Conservation (phyloP, 2,113 vertebrate species). For the Dinomys branickii region DNA sequence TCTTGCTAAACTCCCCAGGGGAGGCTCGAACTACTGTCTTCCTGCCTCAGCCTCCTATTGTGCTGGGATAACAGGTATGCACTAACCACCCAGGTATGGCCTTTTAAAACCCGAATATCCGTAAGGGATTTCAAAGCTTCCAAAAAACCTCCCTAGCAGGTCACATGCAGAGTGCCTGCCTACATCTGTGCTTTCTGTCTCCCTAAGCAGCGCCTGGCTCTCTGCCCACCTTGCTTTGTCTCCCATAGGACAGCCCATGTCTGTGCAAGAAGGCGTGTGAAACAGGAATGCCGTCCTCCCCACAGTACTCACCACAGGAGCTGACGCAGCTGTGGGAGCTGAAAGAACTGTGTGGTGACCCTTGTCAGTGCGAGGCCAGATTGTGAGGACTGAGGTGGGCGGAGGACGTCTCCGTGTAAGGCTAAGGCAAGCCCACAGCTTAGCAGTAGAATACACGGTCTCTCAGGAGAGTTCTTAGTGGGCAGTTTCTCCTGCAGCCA, state of each 20-base stretch:
- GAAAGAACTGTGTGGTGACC: constrained; percentile 92
- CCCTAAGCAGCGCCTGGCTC: not conserved
- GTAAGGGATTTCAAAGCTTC: not conserved
- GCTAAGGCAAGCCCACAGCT: not conserved
- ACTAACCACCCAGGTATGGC: not conserved
- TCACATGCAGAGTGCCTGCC: not conserved
- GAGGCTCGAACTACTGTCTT: not conserved
- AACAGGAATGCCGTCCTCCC: constrained; percentile 95
- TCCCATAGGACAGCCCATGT: constrained; percentile 93
- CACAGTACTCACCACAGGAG: constrained; percentile 93
- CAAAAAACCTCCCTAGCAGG: not conserved
- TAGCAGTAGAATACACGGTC: fast-evolving
- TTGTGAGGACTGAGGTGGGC: constrained; percentile 8
- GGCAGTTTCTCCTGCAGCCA: not conserved
- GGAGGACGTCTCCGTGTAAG: fast-evolving
- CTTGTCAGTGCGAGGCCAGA: constrained; percentile 90
- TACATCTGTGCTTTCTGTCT: fast-evolving
- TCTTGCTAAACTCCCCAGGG: not conserved
- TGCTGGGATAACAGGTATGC: not conserved
- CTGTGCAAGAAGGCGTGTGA: constrained; percentile 96
- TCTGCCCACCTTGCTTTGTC: not conserved
- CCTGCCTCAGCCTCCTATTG: not conserved
- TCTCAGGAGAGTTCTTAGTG: not conserved
- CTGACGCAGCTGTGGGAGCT: constrained; percentile 91
- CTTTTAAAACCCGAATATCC: not conserved